phyloP scores from a whole-genome alignment of 2,888 invertebrate genomes.

The Lasioglossum marginatum region DNA sequence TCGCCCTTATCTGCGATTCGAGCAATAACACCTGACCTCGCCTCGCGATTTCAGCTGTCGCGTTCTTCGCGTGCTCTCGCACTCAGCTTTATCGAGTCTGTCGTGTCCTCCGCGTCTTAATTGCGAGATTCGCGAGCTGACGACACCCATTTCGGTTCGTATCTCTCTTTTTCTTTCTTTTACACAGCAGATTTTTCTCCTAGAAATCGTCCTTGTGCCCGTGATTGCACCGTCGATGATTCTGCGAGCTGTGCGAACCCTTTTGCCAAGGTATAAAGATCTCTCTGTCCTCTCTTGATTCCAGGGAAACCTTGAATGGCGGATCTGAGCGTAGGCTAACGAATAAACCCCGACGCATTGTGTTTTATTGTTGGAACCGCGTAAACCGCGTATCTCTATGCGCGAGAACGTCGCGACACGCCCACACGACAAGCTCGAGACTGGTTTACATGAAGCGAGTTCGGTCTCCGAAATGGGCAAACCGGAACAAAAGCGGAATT shows the following conservation, averaged over 20 bases:
- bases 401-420: slow-evolving; percentile 33
- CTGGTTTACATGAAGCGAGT: slow-evolving; percentile 50
- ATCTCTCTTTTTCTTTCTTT: not conserved
- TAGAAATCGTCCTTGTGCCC: slow-evolving; percentile 55
- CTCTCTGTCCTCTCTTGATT: slow-evolving; percentile 42
- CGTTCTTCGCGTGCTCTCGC: slow-evolving; percentile 13
- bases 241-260: slow-evolving; percentile 8
- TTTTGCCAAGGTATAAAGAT: slow-evolving; percentile 24
- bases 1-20: slow-evolving; percentile 1
- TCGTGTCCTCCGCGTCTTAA: slow-evolving; percentile 55
- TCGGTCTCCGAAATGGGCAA: slow-evolving; percentile 37
- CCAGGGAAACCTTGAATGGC: slow-evolving; percentile 53
- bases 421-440: slow-evolving; percentile 48
- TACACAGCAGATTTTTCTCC: not conserved
- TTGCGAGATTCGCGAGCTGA: slow-evolving; percentile 49
- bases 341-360: slow-evolving; percentile 52
- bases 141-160: slow-evolving; percentile 34
- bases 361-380: slow-evolving; percentile 36
- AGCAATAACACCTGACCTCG: slow-evolving; percentile 11
- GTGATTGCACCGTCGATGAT: slow-evolving; percentile 47
- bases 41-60: not conserved
- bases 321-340: slow-evolving; percentile 53
- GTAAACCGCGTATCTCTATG: slow-evolving; percentile 41
- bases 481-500: slow-evolving; percentile 51
- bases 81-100: slow-evolving; percentile 32